These are phyloP conservation scores for Crotalus viridis DNA, from an alignment of 2,113 vertebrate species.

Conservation along the genomic window DNA sequence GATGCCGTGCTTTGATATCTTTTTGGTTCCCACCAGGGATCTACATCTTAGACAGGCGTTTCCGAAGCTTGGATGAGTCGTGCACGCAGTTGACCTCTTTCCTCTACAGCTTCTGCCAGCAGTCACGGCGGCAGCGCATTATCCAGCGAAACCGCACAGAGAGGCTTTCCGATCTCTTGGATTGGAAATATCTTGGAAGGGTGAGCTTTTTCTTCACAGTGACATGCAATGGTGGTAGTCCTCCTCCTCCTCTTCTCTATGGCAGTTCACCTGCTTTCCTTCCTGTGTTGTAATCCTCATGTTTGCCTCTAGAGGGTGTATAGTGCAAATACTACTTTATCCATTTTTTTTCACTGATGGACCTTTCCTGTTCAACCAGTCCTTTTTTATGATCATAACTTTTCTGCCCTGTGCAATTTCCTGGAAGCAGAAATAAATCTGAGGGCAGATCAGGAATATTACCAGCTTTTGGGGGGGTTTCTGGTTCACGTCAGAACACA, in stretches of 20 bases:
- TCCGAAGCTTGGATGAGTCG: conserved; percentile 86
- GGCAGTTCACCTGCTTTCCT: neutral
- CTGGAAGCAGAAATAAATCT: neutral
- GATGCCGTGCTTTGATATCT: neutral
- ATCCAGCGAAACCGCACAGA: conserved; percentile 93
- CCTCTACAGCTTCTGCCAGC: conserved; percentile 93
- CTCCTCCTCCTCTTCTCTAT: neutral
- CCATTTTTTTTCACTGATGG: neutral
- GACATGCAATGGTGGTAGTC: neutral
- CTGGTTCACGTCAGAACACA: neutral
- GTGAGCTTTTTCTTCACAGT: conserved; percentile 59
- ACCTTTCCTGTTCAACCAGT: neutral
- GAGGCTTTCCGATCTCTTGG: conserved; percentile 88
- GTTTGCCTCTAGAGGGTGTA: neutral
- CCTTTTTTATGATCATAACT: neutral
- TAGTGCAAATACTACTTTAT: neutral
- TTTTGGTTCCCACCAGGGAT: conserved; percentile 73
- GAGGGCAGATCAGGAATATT: neutral
- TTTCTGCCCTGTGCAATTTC: neutral
- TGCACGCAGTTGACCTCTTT: conserved; percentile 93
- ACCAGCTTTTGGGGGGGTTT: neutral
- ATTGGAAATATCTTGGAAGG: conserved; percentile 93
- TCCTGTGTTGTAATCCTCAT: neutral
- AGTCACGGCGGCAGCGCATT: conserved; percentile 89
- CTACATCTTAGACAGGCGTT: conserved; percentile 90